These are phyloP conservation scores for Megalopta genalis DNA, from an alignment of 1,140 invertebrate genomes.

Conservation along the genomic window DNA sequence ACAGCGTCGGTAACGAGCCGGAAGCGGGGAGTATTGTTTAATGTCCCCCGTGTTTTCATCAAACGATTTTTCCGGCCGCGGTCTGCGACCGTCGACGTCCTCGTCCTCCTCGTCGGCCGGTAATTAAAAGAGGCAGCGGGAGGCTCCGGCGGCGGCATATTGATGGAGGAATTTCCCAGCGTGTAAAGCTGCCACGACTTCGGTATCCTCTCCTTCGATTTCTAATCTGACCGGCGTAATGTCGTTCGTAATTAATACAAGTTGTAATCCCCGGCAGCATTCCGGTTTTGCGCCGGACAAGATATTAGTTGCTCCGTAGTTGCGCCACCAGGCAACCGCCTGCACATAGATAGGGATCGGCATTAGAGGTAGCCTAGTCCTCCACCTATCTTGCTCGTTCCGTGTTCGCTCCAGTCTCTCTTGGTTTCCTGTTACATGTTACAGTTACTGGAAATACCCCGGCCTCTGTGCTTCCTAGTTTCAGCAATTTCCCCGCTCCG, in stretches of 20 bases:
- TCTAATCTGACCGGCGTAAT: slow-evolving; percentile 78
- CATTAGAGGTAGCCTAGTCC: slow-evolving; percentile 70
- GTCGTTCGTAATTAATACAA: slow-evolving; percentile 80
- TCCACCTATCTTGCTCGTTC: slow-evolving; percentile 52
- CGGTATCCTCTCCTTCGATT: slow-evolving; percentile 72
- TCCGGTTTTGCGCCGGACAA: slow-evolving; percentile 79
- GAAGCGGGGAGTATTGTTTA: slow-evolving; percentile 27
- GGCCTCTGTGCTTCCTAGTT: slow-evolving; percentile 72
- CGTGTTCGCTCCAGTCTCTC: slow-evolving; percentile 43
- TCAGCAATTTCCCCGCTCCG: slow-evolving; percentile 73
- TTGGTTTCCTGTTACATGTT: slow-evolving; percentile 77
- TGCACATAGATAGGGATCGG: slow-evolving; percentile 75
- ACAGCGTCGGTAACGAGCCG: slow-evolving; percentile 21
- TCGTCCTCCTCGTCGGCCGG: background rate
- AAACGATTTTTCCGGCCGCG: slow-evolving; percentile 12
- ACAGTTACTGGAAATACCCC: slow-evolving; percentile 79
- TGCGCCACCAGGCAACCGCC: slow-evolving; percentile 65
- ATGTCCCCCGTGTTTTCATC: slow-evolving; percentile 39
- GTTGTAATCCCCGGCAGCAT: slow-evolving; percentile 77
- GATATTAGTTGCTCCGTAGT: slow-evolving; percentile 77
- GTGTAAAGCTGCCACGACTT: slow-evolving; percentile 47
- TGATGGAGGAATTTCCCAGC: slow-evolving; percentile 36
- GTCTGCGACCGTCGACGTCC: too few species aligned
- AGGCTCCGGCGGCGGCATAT: slow-evolving; percentile 16
- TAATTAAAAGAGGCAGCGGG: slow-evolving; percentile 54